phyloP scores from a whole-genome alignment of 1,140 invertebrate genomes.

The Homarus americanus region DNA sequence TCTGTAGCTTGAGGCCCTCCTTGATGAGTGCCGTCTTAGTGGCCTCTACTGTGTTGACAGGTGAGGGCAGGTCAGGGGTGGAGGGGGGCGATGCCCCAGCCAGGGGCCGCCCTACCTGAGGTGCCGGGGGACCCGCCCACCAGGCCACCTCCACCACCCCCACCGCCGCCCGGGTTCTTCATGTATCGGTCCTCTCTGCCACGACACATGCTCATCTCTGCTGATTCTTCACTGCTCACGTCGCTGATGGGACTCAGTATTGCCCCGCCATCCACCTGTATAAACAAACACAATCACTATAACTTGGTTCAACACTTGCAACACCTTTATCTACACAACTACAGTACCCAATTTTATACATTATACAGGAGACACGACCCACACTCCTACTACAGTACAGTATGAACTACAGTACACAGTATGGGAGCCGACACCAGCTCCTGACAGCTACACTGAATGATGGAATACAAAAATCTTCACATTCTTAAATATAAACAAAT shows the following conservation, averaged over 20 bases:
- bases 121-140: conserved; percentile 70
- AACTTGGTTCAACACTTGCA: not conserved
- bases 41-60: conserved; percentile 80
- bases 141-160: conserved; percentile 57
- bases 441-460: no score
- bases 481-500: no score
- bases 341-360: no score
- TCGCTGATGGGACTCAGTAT: conserved; percentile 53
- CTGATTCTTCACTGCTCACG: conserved; percentile 56
- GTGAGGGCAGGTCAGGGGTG: conserved; percentile 69
- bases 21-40: conserved; percentile 95
- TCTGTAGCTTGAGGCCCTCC: conserved; percentile 92
- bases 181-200: conserved; percentile 26
- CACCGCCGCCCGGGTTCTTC: conserved; percentile 26
- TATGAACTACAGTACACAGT: no score
- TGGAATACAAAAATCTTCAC: no score
- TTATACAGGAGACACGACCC: no score
- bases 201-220: conserved; percentile 1
- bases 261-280: conserved; percentile 52
- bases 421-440: no score
- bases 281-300: not conserved
- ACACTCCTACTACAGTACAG: no score
- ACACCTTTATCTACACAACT: no score
- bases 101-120: conserved; percentile 62
- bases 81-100: conserved; percentile 60